Conservation (phyloP, 1,140 invertebrate species). For the Ditylenchus dipsaci region DNA sequence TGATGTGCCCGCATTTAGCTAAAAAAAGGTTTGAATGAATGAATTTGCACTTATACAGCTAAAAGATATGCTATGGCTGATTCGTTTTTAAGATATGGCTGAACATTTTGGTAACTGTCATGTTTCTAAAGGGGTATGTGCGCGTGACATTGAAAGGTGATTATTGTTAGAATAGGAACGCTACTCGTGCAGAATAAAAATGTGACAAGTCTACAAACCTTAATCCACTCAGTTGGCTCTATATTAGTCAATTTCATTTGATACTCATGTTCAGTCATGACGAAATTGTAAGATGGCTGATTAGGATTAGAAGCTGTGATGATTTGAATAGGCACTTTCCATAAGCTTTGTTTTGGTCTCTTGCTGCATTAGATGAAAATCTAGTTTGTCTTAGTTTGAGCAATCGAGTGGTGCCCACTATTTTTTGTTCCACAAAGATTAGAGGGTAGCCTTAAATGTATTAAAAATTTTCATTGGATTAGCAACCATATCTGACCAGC, state of each 20-base stretch:
- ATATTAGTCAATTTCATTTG: conserved; percentile 68
- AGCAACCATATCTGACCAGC: conserved; percentile 59
- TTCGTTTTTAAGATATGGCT: too few species aligned
- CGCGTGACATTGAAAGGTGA: too few species aligned
- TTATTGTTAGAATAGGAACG: too few species aligned
- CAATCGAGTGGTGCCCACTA: conserved; percentile 19
- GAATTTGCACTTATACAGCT: too few species aligned
- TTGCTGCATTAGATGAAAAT: conserved; percentile 37
- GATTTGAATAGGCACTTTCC: conserved; percentile 75
- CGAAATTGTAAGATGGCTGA: conserved; percentile 64
- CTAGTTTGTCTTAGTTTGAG: conserved; percentile 28
- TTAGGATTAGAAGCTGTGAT: conserved; percentile 70
- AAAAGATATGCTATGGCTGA: too few species aligned
- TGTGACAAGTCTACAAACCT: conserved; percentile 60
- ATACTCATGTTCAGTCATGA: conserved; percentile 66
- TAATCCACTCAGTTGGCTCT: conserved; percentile 74
- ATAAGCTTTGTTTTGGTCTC: conserved; percentile 28
- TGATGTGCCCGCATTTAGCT: conserved; percentile 62
- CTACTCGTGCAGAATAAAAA: conserved; percentile 58
- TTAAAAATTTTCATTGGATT: too few species aligned
- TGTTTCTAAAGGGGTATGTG: too few species aligned
- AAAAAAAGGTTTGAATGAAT: neutral
- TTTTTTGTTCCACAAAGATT: conserved; percentile 59
- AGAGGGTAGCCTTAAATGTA: conserved; percentile 71
- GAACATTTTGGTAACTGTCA: too few species aligned